Base-by-base conservation (phyloP, 2,113 vertebrate species). In the Zosterops hypoxanthus region DNA sequence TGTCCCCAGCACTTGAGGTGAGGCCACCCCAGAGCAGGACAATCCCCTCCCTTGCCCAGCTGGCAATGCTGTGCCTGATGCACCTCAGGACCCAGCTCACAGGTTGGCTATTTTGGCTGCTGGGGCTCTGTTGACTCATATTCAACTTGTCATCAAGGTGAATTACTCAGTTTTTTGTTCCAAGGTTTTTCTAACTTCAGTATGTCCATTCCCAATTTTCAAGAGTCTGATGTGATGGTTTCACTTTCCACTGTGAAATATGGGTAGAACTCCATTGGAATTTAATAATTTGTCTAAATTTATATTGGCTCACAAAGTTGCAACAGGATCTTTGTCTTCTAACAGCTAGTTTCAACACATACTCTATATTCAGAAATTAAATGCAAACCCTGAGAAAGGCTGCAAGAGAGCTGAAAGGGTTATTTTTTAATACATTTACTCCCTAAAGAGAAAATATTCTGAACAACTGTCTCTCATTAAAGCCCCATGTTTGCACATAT, bases 21-120 rank as follows among this genome's bases (percentile, higher is more conserved):
- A 9, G 25, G 49, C 15, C 0, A 0, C 7, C n/a, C 4, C 14
- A 53, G 33, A 31, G 13, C 2, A 78, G 23, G 29, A 47, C 6
- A 57, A n/a, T 23, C 21, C 7, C 7, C 6, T 55, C 5, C 9
- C n/a, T 66, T 1, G 2, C 7, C 23, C 0, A 0, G 9, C 23
- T n/a, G 19, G 26, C 0, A 0, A 12, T 73, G 14, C 6, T 63
- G 6, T 18, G 42, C 18, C 49, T 46, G 20, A 8, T 68, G 31
- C 1, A 20, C 11, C 10, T 9, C 44, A 50, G 25, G 23, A 28
- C 59, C 24, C 16, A 59, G 16, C 8, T 8, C 33, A 6, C 31
- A n/a, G 0, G 6, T 2, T 69, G 61, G 7, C 4, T 14, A 2
- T 70, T 44, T 53, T 63, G 56, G 8, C 31, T 85, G 16, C 11